Percentiles rank a stretch among this genome's conserved stretches.
phyloP scores from a whole-genome alignment of 2,888 invertebrate genomes.

The Leptinotarsa juncta region DNA sequence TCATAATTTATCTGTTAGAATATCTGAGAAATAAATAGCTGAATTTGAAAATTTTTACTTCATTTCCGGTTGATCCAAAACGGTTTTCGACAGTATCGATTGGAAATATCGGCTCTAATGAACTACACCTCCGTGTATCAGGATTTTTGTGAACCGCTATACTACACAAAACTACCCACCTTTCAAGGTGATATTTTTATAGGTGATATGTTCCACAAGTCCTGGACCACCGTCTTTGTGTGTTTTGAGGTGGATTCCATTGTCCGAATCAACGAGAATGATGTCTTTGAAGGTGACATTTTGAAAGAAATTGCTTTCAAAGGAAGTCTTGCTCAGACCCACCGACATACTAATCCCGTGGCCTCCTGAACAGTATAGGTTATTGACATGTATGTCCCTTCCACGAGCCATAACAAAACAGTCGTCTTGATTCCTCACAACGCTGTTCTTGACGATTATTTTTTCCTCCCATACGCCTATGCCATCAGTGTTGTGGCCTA shows the following conservation, averaged over 20 bases:
- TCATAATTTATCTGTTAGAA: too few relatives aligned
- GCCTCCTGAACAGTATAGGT: slow-evolving; percentile 42
- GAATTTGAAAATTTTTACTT: too few relatives aligned
- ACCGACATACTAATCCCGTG: slow-evolving; percentile 44
- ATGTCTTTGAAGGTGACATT: slow-evolving; percentile 37
- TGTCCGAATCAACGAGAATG: slow-evolving; percentile 28
- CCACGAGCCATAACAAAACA: slow-evolving; percentile 44
- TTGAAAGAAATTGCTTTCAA: slow-evolving; percentile 29
- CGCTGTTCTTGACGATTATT: slow-evolving; percentile 26
- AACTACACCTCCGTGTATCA: too few relatives aligned
- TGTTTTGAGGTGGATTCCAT: slow-evolving; percentile 45
- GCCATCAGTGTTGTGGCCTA: slow-evolving; percentile 46
- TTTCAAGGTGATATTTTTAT: slow-evolving; percentile 34
- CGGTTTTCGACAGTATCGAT: too few relatives aligned
- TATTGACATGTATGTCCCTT: slow-evolving; percentile 29
- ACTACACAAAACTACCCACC: slow-evolving; percentile 26
- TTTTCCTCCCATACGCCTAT: slow-evolving; percentile 36
- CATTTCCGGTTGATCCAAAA: too few relatives aligned
- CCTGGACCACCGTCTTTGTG: slow-evolving; percentile 40
- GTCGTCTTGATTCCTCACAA: slow-evolving; percentile 46
- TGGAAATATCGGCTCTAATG: too few relatives aligned
- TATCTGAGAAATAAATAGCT: too few relatives aligned
- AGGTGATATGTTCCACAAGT: slow-evolving; percentile 36
- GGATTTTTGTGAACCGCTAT: not conserved
- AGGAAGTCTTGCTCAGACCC: slow-evolving; percentile 36